Base-by-base conservation (phyloP, 2,113 vertebrate genomes). In the Rattus rattus region DNA sequence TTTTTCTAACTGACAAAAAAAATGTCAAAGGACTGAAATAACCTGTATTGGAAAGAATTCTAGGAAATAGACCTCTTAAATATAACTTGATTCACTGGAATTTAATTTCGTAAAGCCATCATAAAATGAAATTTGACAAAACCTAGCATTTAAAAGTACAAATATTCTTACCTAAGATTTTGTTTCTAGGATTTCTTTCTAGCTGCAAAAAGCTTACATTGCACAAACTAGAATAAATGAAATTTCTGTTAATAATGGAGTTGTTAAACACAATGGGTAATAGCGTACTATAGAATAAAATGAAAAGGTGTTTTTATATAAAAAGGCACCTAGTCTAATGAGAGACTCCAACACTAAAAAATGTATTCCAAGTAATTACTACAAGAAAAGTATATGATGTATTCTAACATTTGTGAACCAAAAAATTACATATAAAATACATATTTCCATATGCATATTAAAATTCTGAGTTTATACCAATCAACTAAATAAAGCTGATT, bases 1-100 rank as follows among this genome's bases (percentile, higher is more conserved):
- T 49, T 91, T 67, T 56, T 79, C 70, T 91, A 96, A 95, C 70
- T 84, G 22, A 17, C 8, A 91, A 95, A 88, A 88, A 92, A 67
- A 43, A 43, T 43, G 36, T 69, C 47, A 86, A 92, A 95, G 9
- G 17, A 67, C 65, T 91, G 10, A 96, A 96, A 69, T 69, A 63
- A 24, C 8, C 10, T 22, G 36, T 81, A 91, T 61, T 54, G 13
- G 33, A 87, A 95, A 94, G 33, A 4, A 20, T 93, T 95, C 77
- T 90, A 85, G n/a, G 49, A 93, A 95, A 95, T 22, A 84, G n/a
- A 14, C 20, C 63, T 47, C 61, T 49, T 77, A 84, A 88, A 88
- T 36, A 88, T 72, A 24, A 39, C 56, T 76, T 67, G 80, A 67
- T 56, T 30, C 12, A 36, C 72, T 67, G 61, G 26, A 75, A 14